Evolutionary conservation across 2,113 vertebrate genomes (phyloP), one percentile per base, ranked within the genome.

Genomic region (Anarrhichthys ocellatus): DNA sequence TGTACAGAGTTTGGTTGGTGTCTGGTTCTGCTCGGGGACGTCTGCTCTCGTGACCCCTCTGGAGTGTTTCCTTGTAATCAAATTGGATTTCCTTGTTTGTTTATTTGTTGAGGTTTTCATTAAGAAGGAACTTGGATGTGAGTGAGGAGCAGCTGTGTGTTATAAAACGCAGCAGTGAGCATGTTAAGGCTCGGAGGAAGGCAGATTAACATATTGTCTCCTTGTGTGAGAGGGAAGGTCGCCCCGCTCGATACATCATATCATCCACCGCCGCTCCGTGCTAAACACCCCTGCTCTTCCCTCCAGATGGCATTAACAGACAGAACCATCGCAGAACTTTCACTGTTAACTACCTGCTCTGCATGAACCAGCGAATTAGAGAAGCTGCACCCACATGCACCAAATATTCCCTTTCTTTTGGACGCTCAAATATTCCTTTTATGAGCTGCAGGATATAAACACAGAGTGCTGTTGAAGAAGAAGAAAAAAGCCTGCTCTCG

Each of bases 231-330:
- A n/a, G 44, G 68, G 73, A 87, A 86, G 86, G 82, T 83, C 82
- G 62, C 9, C 8, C 58, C 3, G 6, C 69, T 81, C 61, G 3
- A 50, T 77, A 27, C 62, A 73, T 86, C 86, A 63, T 24, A 58
- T 46, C 73, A 64, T 69, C 82, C 54, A 50, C 27, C 56, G 2
- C 64, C 11, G 64, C 80, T 82, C 73, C 20, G 5, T 24, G 67
- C 61, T 46, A 29, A 58, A 58, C 50, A 11, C 46, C 69, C 29
- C 76, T 44, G 73, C 81, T 68, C 81, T 56, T 42, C 61, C 83
- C 58, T 88, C 89, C 89, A 90, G 79, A 89, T 85, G 85, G 87
- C 67, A 70, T 76, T 64, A 69, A 74, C 85, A 81, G 69, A 85
- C 69, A 58, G 78, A 83, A 76, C 81, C 82, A 77, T 82, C 52